Conservation (phyloP, 1,140 invertebrate species). For the Euglossa dilemma region DNA sequence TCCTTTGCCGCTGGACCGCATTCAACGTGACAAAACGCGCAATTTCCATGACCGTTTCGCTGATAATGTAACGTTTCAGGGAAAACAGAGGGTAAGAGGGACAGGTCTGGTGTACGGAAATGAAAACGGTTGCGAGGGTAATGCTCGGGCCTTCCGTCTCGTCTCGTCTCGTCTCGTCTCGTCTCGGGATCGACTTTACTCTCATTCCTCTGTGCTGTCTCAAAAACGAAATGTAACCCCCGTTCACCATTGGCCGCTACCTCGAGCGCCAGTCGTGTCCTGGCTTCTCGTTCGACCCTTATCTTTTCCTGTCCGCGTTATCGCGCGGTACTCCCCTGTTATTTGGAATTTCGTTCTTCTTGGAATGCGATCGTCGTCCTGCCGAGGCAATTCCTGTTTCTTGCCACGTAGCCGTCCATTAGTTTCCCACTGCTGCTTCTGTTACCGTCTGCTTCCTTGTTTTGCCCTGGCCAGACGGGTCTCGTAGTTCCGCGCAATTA, state of each 20-base stretch:
- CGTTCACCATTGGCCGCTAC: not conserved
- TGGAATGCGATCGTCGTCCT: not conserved
- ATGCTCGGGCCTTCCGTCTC: not conserved
- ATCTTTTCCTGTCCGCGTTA: not conserved
- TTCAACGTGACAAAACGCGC: slow-evolving; percentile 59
- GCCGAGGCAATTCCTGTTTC: slow-evolving; percentile 12
- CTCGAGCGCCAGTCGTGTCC: not conserved
- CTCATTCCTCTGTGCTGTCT: no score
- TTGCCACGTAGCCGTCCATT: slow-evolving; percentile 21
- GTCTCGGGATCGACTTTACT: no score
- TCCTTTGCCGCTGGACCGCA: slow-evolving; percentile 16
- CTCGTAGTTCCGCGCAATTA: slow-evolving; percentile 4
- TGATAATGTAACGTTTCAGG: slow-evolving; percentile 46
- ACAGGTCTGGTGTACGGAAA: slow-evolving; percentile 30
- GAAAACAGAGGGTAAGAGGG: not conserved
- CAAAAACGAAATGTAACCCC: no score
- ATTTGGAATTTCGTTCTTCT: slow-evolving; percentile 18
- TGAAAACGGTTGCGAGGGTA: slow-evolving; percentile 35
- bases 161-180: not conserved
- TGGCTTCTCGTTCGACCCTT: no score
- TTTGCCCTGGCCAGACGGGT: not conserved
- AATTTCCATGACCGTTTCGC: slow-evolving; percentile 55
- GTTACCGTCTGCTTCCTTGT: not conserved
- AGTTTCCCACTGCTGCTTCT: not conserved
- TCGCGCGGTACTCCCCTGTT: not conserved